Base-by-base conservation (phyloP, 2,888 invertebrate genomes). In the Choristoneura rosaceana region DNA sequence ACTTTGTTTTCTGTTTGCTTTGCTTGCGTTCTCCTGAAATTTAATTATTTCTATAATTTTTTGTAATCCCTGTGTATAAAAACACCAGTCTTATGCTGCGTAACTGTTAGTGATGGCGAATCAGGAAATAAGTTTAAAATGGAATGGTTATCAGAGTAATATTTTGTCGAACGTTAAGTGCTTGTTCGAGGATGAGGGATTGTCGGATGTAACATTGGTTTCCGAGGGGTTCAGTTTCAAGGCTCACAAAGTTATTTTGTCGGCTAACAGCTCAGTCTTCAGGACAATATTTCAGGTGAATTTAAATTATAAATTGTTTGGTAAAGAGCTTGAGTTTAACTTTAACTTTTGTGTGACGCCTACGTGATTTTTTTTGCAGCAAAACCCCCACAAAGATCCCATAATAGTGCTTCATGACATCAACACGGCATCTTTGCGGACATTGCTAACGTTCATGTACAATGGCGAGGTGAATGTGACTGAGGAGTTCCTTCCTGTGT, bases 341-440 rank as follows among this genome's bases (percentile, higher is more conserved):
- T 74, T 43, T 60, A 17, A 38, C 43, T 70, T 80, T 80, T 60
- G 75, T 75, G 75, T 87, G 75, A 93, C 93, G 82, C 93, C 93
- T 87, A 93, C 93, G 79, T 83, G 69, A 81, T 86, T 87, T 81
- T 38, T 83, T 87, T 95, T 93, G 74, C 88, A 96, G 96, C 95
- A 96, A 88, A 96, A 96, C 94, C 96, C 96, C 84, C 96, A 96
- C 91, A 96, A 95, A 83, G 96, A 96, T 94, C 96, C 96, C 79
- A 96, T 96, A 87, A 96, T 96, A 91, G 96, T 96, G 81, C 94
- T 96, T 74, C 95, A 96, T 87, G 96, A 96, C 91, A 96, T 96
- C 80, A 95, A 95, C 84, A 95, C 95, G 78, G 94, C 94, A 76
- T 96, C 96, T 80, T 88, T 96, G 81, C 95, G 95, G 80, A 95